Evolutionary conservation across 2,797 vertebrate species (phyloP).

Genomic region (Pantherophis vulpinus): DNA sequence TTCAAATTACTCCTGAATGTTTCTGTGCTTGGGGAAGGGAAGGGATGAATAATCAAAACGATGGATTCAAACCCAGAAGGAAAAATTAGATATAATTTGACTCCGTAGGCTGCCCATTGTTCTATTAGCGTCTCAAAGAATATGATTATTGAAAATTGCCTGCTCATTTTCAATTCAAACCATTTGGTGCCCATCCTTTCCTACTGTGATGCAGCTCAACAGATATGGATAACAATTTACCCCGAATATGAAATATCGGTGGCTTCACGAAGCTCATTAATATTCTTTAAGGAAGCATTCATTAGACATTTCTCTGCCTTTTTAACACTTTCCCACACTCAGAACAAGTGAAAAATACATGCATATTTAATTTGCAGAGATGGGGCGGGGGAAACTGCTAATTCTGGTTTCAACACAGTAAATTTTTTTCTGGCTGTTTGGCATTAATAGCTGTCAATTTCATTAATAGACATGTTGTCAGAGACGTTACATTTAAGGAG

Average conservation of each 20-base stretch:
- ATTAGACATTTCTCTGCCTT: neutral
- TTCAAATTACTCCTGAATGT: too few relatives aligned
- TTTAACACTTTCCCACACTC: neutral
- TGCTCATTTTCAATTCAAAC: neutral
- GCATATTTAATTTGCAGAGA: neutral
- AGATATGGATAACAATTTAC: neutral
- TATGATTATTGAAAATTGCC: neutral
- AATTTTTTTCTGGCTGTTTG: neutral
- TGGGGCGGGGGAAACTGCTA: neutral
- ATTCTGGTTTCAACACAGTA: neutral
- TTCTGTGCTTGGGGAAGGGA: neutral
- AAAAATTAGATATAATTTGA: slow-evolving; percentile 12
- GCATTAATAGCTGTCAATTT: slow-evolving; percentile 34
- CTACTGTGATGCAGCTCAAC: neutral
- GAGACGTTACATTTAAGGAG: slow-evolving; percentile 5
- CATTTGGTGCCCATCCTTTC: neutral
- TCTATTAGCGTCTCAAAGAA: slow-evolving; percentile 21
- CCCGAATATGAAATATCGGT: neutral
- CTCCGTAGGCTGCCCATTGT: slow-evolving; percentile 23
- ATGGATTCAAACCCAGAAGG: neutral
- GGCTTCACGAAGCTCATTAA: neutral
- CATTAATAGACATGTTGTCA: slow-evolving; percentile 18
- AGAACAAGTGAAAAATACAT: neutral
- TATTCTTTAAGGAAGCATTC: neutral
- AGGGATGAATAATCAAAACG: neutral